Evolutionary conservation across 1,140 invertebrate genomes (phyloP), one percentile per base, ranked within the genome.

Genomic region (Carposina sasakii): DNA sequence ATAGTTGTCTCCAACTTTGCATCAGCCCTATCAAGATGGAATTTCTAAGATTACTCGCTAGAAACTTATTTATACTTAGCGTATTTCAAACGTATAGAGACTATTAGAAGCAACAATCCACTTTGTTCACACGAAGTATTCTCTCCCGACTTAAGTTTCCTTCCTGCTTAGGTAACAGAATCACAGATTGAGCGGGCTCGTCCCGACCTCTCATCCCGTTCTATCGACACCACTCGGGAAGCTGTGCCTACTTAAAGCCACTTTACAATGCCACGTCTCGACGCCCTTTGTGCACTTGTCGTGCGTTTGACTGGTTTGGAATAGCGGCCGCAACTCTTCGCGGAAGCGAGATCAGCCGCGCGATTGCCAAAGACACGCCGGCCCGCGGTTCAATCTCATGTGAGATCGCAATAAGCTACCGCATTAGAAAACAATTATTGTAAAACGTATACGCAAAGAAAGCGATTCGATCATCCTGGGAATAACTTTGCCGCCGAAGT

Each of bases 241-340:
- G 44, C 48, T 53, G 41, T 39, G 48, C 47, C 52, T 68, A 56
- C 54, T 63, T 66, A 62, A 63, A 53, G 41, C 51, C 52, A 57
- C 57, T 63, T 68, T 69, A 72, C 54, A 71, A 66, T 70, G 58
- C 59, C 58, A 63, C 60, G 57, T 63, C 51, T 33, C 54, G 54
- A 62, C 51, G 54, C 54, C 62, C 67, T 74, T 67, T 74, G 56
- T 76, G 60, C 67, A 75, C 69, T 70, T 75, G 71, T 78, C 69
- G 66, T 72, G 65, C 57, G 59, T 69, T 63, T 67, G 60, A 68
- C 63, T 71, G 60, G 59, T 61, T 71, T 57, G 45, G 52, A 54
- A 63, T 67, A 59, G 50, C 50, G 55, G 52, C 62, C 2, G 62
- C 51, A 44, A 51, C 64, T 70, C 64, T 71, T 74, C 64, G 60